These are phyloP conservation scores for Anoura caudifer DNA, from an alignment of 2,113 vertebrate species.

Conservation along the genomic window DNA sequence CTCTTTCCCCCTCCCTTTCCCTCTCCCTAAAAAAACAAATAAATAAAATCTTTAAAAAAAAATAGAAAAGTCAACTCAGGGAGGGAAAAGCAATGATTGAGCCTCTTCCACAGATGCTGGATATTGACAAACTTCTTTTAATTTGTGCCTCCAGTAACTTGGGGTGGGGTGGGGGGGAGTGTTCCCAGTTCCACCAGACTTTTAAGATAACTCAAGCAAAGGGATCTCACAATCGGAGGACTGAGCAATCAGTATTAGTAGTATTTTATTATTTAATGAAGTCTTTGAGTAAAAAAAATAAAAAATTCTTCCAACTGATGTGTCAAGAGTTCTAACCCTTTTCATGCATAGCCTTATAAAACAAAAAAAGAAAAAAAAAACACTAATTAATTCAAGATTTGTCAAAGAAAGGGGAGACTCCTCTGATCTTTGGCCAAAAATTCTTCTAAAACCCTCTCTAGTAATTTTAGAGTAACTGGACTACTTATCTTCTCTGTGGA, in stretches of 20 bases:
- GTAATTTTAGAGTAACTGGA: not conserved
- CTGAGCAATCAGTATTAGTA: not conserved
- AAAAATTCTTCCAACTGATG: not conserved
- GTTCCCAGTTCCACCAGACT: not conserved
- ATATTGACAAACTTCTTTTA: not conserved
- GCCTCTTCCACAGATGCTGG: not conserved
- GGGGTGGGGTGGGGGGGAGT: not conserved
- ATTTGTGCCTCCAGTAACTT: not conserved
- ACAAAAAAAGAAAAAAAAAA: not conserved
- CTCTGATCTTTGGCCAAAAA: not conserved
- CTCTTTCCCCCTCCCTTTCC: too few species aligned
- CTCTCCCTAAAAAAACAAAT: too few species aligned
- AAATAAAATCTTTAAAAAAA: too few species aligned
- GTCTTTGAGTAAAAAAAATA: not conserved
- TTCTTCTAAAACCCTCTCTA: not conserved
- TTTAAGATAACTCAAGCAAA: constrained; percentile 38
- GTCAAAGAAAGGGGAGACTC: not conserved
- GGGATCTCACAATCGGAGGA: not conserved
- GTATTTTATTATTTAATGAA: constrained; percentile 5
- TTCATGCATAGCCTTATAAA: constrained; percentile 11
- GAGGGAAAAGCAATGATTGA: not conserved
- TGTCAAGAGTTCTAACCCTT: not conserved
- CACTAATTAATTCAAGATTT: not conserved
- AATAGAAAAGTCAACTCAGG: not conserved
- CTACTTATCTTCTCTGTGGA: not conserved